Conservation (phyloP, 2,888 invertebrate species). For the Thereva nobilitata region DNA sequence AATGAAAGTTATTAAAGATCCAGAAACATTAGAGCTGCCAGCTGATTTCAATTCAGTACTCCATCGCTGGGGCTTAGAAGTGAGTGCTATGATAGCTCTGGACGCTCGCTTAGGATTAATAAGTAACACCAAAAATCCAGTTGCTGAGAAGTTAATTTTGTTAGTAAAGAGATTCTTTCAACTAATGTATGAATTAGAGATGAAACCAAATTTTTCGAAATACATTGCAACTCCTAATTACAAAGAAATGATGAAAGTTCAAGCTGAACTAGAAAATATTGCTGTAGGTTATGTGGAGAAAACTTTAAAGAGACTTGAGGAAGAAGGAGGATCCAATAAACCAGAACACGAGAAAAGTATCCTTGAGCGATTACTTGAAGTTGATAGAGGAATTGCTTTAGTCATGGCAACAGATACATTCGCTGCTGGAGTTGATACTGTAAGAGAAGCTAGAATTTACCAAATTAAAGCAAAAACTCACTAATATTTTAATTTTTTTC, state of each 20-base stretch:
- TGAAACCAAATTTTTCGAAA: constrained; percentile 53
- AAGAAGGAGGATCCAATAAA: constrained; percentile 48
- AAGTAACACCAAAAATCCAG: constrained; percentile 40
- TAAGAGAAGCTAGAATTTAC: constrained; percentile 52
- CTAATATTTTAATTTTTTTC: constrained; percentile 6
- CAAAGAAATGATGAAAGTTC: constrained; percentile 46
- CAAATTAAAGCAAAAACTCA: background rate
- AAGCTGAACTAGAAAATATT: constrained; percentile 49
- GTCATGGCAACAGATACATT: constrained; percentile 74
- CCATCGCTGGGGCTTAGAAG: constrained; percentile 65
- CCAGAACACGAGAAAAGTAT: constrained; percentile 63
- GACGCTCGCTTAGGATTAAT: constrained; percentile 54
- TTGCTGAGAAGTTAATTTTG: constrained; percentile 36
- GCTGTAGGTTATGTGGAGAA: constrained; percentile 51
- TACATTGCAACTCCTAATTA: constrained; percentile 50
- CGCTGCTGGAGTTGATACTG: constrained; percentile 73
- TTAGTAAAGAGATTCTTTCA: constrained; percentile 40
- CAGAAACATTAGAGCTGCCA: constrained; percentile 37
- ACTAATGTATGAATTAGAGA: constrained; percentile 46
- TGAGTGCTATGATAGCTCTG: constrained; percentile 56
- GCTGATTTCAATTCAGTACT: constrained; percentile 59
- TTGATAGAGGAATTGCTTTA: constrained; percentile 65
- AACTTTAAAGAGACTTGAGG: constrained; percentile 51
- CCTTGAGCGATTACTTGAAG: constrained; percentile 66
- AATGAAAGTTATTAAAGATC: constrained; percentile 51